Base-by-base conservation (phyloP, 2,113 vertebrate genomes). In the Macaca nemestrina region DNA sequence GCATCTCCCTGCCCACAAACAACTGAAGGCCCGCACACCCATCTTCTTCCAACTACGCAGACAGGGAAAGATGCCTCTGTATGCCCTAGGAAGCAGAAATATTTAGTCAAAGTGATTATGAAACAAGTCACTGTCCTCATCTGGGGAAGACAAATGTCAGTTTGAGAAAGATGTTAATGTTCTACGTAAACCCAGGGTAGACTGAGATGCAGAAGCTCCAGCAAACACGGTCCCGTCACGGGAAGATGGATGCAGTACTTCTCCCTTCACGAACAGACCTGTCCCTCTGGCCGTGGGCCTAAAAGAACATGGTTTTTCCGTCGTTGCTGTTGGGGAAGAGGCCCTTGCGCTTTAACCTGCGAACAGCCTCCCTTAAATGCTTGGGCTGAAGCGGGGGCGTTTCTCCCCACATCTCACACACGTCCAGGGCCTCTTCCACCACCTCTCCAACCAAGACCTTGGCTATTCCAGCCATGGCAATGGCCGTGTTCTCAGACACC, bases 391-490 rank as follows among this genome's bases (percentile, higher is more conserved):
- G 52, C 0, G 32, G 38, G 35, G 30, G 20, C 1, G 1, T 38
- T 9, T 79, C 23, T 55, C 38, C 64, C 25, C 50, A 18, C 16
- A 3, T 67, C 59, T 76, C 14, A 9, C 18, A 32, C 4, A 22
- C 2, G 5, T 92, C 22, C 52, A 81, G 45, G n/a, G 43, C 75
- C 18, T 40, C 73, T 40, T 61, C 67, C 13, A 38, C 52, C 82
- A 59, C 59, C 35, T 43, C 52, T 17, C 35, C 35, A 0, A 99
- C 99, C 27, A 99, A 99, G 89, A 99, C 99, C 94, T 99, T 99
- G 72, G 99, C 97, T 68, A 99, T 99, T 81, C 99, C 99, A 0
- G 99, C 99, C 99, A 99, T 99, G 88, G 99, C 99, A 0, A 98
- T 98, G 43, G 30, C 98, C 17, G 98, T 98, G 0, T 98, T 99